phyloP scores from a whole-genome alignment of 2,888 invertebrate species.

The Homarus gammarus region DNA sequence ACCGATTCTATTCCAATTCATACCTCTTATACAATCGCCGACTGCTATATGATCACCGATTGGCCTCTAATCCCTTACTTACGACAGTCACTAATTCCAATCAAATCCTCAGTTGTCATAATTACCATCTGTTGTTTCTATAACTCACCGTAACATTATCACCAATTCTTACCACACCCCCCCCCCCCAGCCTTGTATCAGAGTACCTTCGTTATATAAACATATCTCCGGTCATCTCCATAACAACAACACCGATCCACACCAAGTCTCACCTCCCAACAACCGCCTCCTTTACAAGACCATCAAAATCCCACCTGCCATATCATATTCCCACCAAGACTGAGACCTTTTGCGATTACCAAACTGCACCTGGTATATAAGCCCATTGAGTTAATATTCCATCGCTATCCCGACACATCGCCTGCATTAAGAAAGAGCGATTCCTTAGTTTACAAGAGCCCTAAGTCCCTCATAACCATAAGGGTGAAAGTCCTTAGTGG shows the following conservation, averaged over 20 bases:
- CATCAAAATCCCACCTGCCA: constrained; percentile 36
- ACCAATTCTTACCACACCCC: too few relatives aligned
- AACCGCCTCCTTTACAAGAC: constrained; percentile 8
- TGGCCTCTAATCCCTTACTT: too few relatives aligned
- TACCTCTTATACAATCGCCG: too few relatives aligned
- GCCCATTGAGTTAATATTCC: constrained; percentile 35
- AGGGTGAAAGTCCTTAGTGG: background rate
- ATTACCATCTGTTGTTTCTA: too few relatives aligned
- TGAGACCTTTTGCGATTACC: constrained; percentile 11
- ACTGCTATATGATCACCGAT: too few relatives aligned
- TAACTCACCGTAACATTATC: too few relatives aligned
- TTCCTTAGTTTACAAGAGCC: background rate
- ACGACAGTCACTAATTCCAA: too few relatives aligned
- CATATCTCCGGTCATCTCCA: too few relatives aligned
- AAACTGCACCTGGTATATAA: constrained; percentile 49
- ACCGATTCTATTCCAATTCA: too few relatives aligned
- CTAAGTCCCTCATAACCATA: background rate
- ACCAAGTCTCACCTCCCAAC: background rate
- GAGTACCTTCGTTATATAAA: too few relatives aligned
- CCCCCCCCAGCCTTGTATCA: too few relatives aligned
- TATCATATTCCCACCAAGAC: constrained; percentile 48
- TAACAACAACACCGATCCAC: background rate
- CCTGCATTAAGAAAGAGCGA: constrained; percentile 14
- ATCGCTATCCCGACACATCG: background rate
- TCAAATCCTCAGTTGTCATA: too few relatives aligned